Conservation (phyloP, 2,797 vertebrate genomes). For the Sebastes jordani region DNA sequence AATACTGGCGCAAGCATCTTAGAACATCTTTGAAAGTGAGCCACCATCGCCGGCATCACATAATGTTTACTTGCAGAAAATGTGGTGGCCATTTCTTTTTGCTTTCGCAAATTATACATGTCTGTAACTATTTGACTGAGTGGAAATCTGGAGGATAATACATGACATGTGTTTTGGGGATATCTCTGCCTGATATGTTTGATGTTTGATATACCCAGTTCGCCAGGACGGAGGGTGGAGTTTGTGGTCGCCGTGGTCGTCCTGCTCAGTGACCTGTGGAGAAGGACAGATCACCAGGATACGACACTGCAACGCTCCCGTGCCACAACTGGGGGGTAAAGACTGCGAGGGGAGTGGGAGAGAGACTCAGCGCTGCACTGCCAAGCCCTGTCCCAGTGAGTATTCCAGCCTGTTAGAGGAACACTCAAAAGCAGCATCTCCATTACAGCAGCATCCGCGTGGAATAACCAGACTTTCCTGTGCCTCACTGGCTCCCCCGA, state of each 20-base stretch:
- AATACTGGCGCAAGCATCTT: constrained; percentile 46
- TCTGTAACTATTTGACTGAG: constrained; percentile 33
- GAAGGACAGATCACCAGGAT: constrained; percentile 94
- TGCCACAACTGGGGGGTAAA: constrained; percentile 94
- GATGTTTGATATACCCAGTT: constrained; percentile 78
- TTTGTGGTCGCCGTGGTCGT: constrained; percentile 98
- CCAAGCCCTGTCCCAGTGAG: constrained; percentile 90
- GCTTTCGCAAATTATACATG: constrained; percentile 38
- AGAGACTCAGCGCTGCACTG: constrained; percentile 92
- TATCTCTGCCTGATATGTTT: constrained; percentile 27
- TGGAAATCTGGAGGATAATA: constrained; percentile 35
- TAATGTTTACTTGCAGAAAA: constrained; percentile 58
- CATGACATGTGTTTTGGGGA: constrained; percentile 25
- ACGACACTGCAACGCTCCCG: constrained; percentile 95
- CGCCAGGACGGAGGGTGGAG: constrained; percentile 98
- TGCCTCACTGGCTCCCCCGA: constrained; percentile 37
- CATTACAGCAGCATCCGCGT: constrained; percentile 26
- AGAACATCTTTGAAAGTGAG: constrained; percentile 50
- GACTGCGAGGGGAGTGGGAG: constrained; percentile 91
- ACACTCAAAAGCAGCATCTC: constrained; percentile 28
- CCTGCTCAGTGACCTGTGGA: constrained; percentile 95
- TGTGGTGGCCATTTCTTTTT: constrained; percentile 14
- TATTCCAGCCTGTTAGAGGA: constrained; percentile 16
- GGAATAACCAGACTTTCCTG: constrained; percentile 18
- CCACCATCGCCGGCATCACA: constrained; percentile 28